Percentiles rank a stretch among this genome's conserved stretches.
These are phyloP conservation scores for Heterotis niloticus DNA, from an alignment of 2,113 vertebrate genomes.

Conservation along the genomic window DNA sequence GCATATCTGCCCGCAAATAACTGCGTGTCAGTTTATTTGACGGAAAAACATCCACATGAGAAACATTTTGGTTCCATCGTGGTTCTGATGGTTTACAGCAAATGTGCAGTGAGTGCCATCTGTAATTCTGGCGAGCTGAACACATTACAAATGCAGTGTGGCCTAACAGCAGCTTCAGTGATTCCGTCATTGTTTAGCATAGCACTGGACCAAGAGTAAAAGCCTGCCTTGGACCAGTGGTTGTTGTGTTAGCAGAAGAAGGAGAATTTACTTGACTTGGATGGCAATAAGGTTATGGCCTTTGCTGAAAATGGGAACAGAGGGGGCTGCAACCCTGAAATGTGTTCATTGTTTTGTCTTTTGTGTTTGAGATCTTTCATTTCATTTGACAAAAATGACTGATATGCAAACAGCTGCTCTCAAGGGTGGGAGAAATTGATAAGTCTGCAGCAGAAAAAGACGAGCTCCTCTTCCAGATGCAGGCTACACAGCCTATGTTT, in stretches of 20 bases:
- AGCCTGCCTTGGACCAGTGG: not conserved
- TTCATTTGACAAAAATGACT: no score
- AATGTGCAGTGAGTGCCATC: constrained; percentile 16
- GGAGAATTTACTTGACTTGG: not conserved
- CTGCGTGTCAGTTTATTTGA: not conserved
- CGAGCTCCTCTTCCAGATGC: no score
- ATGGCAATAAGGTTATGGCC: no score
- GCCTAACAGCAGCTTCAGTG: no score
- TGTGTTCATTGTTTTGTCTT: no score
- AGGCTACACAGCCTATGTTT: no score
- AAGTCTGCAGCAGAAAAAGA: no score
- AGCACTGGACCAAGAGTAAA: not conserved
- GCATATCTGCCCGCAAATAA: not conserved
- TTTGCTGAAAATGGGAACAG: no score
- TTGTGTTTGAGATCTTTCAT: no score
- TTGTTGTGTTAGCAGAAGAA: not conserved
- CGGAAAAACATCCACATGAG: not conserved
- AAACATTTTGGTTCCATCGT: constrained; percentile 5
- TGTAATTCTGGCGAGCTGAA: constrained; percentile 5
- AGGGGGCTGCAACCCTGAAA: no score
- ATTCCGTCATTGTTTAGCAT: not conserved
- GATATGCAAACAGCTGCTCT: no score
- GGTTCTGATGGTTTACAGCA: not conserved
- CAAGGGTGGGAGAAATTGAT: no score
- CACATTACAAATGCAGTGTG: not conserved